Base-by-base conservation (phyloP, 1,140 invertebrate species). In the Odontomachus brunneus region DNA sequence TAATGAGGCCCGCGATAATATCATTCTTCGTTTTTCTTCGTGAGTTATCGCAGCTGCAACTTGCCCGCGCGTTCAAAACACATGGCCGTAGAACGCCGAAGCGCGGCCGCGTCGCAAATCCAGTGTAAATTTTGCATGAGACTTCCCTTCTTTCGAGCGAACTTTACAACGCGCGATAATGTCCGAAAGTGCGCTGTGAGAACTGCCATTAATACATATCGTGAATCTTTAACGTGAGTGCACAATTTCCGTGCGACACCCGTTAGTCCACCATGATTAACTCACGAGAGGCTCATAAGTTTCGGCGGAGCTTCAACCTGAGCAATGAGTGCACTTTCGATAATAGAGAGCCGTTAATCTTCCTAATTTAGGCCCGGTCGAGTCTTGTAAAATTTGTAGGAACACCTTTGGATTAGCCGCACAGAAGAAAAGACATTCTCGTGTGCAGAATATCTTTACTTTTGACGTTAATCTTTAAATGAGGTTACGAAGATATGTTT, bases 71-170 rank as follows among this genome's bases (percentile, higher is more conserved):
- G 14, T 26, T 2, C 3, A 48, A 33, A 2, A 33, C 29, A 33
- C 5, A 5, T 5, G 29, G 2, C 29, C 29, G 29, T 3, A 5
- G 29, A 33, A 5, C 29, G 29, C 29, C 2, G 29, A 2, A 2
- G 29, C 2, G 2, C n/a, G 11, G 9, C 44, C 17, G 14, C 15
- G 48, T n/a, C 53, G 11, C 22, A 15, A 5, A 29, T 74, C 44
- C 1, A 75, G 4, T 19, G 48, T 26, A 4, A 51, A 67, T 55
- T 78, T 78, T 67, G 55, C 14, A 51, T 15, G 19, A 76, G 51
- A 55, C 19, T 53, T 22, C 22, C 3, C 66, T 66, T 53, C 24
- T 14, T 60, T 29, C 5, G 29, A 19, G 7, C 22, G 11, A 22
- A 5, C 24, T n/a, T 60, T 12, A 55, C 26, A 12, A 55, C 7